These are phyloP conservation scores for Naja naja DNA, from an alignment of 2,113 vertebrate genomes.

Conservation along the genomic window DNA sequence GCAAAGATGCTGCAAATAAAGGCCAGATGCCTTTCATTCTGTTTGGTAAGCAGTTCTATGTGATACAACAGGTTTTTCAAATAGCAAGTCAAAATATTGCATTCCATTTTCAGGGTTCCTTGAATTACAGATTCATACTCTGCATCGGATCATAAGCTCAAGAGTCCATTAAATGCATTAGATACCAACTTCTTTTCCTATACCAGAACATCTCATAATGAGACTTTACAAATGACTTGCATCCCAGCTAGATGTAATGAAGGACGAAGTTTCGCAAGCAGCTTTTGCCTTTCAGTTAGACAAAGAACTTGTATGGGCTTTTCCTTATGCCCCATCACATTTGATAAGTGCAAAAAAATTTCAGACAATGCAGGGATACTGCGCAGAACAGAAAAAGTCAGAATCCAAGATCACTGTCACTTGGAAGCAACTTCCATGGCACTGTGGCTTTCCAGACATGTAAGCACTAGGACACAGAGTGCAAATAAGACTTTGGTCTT, in stretches of 20 bases:
- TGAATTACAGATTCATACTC: not conserved
- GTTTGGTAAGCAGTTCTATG: not conserved
- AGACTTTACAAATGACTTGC: not conserved
- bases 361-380: not conserved
- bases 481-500: not conserved
- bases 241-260: not conserved
- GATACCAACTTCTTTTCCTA: not conserved
- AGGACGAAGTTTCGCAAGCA: not conserved
- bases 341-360: not conserved
- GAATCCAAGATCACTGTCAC: not conserved
- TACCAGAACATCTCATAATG: not conserved
- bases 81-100: not conserved
- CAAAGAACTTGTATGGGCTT: not conserved
- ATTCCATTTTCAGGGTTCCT: not conserved
- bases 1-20: not conserved
- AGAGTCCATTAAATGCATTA: not conserved
- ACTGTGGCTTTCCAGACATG: slow-evolving; percentile 10
- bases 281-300: not conserved
- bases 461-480: not conserved
- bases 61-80: not conserved
- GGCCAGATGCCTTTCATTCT: not conserved
- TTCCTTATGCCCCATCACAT: not conserved
- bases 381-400: not conserved
- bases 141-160: not conserved
- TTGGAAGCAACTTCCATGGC: not conserved